These are phyloP conservation scores for Clivina fossor DNA, from an alignment of 2,888 invertebrate species.

Conservation along the genomic window DNA sequence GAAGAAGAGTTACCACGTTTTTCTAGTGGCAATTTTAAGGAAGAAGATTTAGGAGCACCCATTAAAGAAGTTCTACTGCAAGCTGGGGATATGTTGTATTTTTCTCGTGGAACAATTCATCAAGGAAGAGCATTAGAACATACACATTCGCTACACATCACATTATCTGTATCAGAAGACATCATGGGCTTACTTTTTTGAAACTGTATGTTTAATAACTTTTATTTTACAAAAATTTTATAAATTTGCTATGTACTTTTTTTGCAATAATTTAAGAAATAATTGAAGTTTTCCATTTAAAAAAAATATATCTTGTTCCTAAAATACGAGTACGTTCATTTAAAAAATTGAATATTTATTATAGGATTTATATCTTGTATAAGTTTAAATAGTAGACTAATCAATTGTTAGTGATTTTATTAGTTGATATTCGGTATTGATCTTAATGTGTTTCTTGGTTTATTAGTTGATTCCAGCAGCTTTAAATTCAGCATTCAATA, in stretches of 20 bases:
- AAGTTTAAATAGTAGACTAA: too few relatives aligned
- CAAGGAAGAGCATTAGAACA: constrained; percentile 79
- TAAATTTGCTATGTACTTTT: too few relatives aligned
- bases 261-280: too few relatives aligned
- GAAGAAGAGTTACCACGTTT: constrained; percentile 74
- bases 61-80: constrained; percentile 76
- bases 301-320: too few relatives aligned
- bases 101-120: constrained; percentile 87
- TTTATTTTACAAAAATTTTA: too few relatives aligned
- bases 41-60: constrained; percentile 75
- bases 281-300: too few relatives aligned
- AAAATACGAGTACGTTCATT: too few relatives aligned
- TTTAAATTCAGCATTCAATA: constrained; percentile 68
- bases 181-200: constrained; percentile 86
- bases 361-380: too few relatives aligned
- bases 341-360: too few relatives aligned
- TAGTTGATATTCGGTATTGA: too few relatives aligned
- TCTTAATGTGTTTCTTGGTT: too few relatives aligned
- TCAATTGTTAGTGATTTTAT: too few relatives aligned
- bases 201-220: constrained; percentile 67
- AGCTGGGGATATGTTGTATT: constrained; percentile 90
- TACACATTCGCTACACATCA: constrained; percentile 90
- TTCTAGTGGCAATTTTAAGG: constrained; percentile 78
- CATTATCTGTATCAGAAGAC: constrained; percentile 91
- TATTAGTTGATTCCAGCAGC: constrained; percentile 72